Base-by-base conservation (phyloP, 2,888 invertebrate species). In the Blera fallax region DNA sequence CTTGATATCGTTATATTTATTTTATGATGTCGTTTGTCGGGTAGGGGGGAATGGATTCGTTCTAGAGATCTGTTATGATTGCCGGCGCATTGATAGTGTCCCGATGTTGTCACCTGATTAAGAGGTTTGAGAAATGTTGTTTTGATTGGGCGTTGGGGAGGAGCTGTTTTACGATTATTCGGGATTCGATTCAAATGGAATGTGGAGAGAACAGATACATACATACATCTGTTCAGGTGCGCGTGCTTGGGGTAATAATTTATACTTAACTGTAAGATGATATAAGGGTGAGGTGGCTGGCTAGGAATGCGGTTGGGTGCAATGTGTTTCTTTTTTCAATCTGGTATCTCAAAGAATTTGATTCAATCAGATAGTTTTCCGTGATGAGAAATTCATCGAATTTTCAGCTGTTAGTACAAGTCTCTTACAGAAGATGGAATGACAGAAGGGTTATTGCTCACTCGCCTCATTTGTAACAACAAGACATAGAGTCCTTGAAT, bases 81-180 rank as follows among this genome's bases (percentile, higher is more conserved):
- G 72, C 72, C 72, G 73, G 67, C 67, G 56, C 64, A 45, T 29
- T 77, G 81, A 81, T 65, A 77, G 45, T 81, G 67, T 72, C 62
- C 54, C 62, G 76, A 81, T 85, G 85, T 81, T 85, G 85, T 81
- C 85, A 85, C 85, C 85, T 85, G 85, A 85, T 85, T 85, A 85
- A 54, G 77, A 62, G 54, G 72, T 40, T 62, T 85, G 85, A 81
- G 45, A 67, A 81, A 85, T 81, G 43, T 65, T 60, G 18, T 77
- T 85, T 81, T 85, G 76, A 81, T 81, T 81, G 62, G 81, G 50
- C 62, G 24, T 21, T 18, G 52, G 74, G 65, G 62, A 24, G 56
- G 40, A 58, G 34, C 43, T 65, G 67, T 60, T 67, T 24, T 52
- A 64, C 62, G 64, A 80, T 80, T 54, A 60, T 85, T 60, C n/a